These are phyloP conservation scores for Perodicticus potto DNA, from an alignment of 2,797 vertebrate species.

Conservation along the genomic window DNA sequence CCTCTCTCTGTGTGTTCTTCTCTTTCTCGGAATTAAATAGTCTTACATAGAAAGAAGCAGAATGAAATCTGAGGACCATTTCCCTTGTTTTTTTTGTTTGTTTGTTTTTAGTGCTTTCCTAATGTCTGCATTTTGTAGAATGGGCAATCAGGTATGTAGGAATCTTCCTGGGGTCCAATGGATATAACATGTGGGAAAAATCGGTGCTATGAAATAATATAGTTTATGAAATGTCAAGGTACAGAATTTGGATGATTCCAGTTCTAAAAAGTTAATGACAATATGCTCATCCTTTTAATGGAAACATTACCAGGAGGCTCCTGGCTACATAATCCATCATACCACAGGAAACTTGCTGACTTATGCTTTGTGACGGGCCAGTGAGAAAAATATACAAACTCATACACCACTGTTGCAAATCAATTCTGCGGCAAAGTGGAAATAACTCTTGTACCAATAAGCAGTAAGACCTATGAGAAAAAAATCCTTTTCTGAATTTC, in stretches of 20 bases:
- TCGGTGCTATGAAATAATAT: conserved; percentile 77
- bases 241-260: conserved; percentile 81
- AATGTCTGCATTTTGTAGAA: conserved; percentile 34
- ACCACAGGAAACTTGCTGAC: conserved; percentile 74
- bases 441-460: conserved; percentile 91
- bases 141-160: background rate
- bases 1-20: background rate
- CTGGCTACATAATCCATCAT: conserved; percentile 86
- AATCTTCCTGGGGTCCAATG: background rate
- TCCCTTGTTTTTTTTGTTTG: background rate
- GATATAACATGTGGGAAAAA: conserved; percentile 23
- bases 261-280: conserved; percentile 85
- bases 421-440: conserved; percentile 92
- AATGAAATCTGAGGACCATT: background rate
- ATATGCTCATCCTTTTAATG: conserved; percentile 84
- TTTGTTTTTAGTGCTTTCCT: background rate
- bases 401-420: conserved; percentile 92
- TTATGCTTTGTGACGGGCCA: conserved; percentile 87
- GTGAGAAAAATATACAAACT: conserved; percentile 96
- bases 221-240: conserved; percentile 80
- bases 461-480: conserved; percentile 84
- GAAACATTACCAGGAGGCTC: conserved; percentile 75
- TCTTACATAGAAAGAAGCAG: conserved; percentile 49
- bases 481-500: conserved; percentile 89
- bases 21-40: conserved; percentile 48